phyloP scores from a whole-genome alignment of 2,797 vertebrate species.

The Mormyrus proboscirostris region DNA sequence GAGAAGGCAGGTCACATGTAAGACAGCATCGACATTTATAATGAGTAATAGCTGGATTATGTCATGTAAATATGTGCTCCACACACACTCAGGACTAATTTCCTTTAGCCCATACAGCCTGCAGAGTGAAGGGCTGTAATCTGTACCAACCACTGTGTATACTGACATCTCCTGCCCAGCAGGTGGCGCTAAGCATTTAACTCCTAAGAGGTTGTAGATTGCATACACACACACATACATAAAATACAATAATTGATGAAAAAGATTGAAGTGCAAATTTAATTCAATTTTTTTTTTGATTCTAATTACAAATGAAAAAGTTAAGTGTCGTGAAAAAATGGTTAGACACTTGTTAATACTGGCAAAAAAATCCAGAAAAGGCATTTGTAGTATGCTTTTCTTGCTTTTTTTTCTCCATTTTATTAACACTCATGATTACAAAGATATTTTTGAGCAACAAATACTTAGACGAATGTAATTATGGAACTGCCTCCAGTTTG shows the following conservation, averaged over 20 bases:
- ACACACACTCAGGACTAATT: background rate
- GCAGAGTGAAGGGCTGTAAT: background rate
- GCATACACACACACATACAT: background rate
- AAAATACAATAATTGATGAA: background rate
- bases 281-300: background rate
- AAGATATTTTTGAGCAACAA: background rate
- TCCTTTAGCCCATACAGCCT: background rate
- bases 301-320: slow-evolving; percentile 1
- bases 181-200: background rate
- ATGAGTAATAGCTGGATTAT: background rate
- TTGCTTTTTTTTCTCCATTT: background rate
- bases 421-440: background rate
- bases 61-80: background rate
- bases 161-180: background rate
- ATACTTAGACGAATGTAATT: background rate
- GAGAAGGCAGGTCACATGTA: background rate
- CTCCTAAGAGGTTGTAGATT: background rate
- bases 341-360: background rate
- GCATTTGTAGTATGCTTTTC: background rate
- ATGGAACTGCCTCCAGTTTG: background rate
- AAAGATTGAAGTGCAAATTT: slow-evolving; percentile 1
- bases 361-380: background rate
- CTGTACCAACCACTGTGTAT: background rate
- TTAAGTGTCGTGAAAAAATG: background rate
- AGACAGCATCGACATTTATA: background rate